phyloP scores from a whole-genome alignment of 2,113 vertebrate species.

The Macquaria australasica region DNA sequence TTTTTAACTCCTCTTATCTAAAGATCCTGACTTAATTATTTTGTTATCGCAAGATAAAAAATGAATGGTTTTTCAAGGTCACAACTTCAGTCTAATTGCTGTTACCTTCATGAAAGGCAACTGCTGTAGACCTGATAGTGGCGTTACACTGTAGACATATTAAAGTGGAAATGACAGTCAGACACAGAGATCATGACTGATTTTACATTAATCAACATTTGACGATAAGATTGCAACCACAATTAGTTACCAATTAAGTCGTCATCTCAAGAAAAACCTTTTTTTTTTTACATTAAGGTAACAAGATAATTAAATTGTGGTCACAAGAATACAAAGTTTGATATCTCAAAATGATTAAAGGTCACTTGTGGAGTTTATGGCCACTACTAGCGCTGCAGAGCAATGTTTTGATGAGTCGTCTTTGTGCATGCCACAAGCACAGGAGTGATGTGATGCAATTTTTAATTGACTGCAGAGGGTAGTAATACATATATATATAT shows the following conservation, averaged over 20 bases:
- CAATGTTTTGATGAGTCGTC: not conserved
- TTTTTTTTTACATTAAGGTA: not conserved
- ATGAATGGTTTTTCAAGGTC: conserved; percentile 71
- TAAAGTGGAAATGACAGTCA: conserved; percentile 25
- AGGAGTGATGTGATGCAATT: not conserved
- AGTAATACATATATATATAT: not conserved
- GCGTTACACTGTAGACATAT: conserved; percentile 23
- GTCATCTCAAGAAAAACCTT: not conserved
- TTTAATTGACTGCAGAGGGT: not conserved
- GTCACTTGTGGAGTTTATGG: not conserved
- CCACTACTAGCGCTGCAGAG: not conserved
- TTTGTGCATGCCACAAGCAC: not conserved
- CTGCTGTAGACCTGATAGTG: conserved; percentile 17
- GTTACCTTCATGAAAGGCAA: conserved; percentile 43
- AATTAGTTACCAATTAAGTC: conserved; percentile 11
- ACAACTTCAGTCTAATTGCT: conserved; percentile 56
- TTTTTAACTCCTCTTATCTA: conserved; percentile 56
- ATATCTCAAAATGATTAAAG: not conserved
- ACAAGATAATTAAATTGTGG: not conserved
- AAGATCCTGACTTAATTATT: conserved; percentile 58
- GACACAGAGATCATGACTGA: conserved; percentile 6
- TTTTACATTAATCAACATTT: conserved; percentile 30
- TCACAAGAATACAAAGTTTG: not conserved
- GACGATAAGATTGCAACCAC: not conserved
- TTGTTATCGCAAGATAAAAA: conserved; percentile 62